Conservation (phyloP, 2,888 invertebrate species). For the Pristionchus arcanus region DNA sequence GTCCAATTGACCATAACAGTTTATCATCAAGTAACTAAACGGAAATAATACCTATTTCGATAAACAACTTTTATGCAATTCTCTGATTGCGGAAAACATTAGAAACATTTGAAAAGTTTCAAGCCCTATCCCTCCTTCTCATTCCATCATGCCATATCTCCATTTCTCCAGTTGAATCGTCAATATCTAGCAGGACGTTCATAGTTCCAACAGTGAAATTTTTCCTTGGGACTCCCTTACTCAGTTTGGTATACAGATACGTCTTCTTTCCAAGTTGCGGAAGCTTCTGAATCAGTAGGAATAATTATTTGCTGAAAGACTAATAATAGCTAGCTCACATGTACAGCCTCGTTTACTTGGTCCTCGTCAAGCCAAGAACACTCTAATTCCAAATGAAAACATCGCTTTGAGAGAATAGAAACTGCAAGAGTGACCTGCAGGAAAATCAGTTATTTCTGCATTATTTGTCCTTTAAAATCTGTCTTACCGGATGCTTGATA, state of each 20-base stretch:
- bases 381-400: background rate
- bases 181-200: background rate
- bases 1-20: background rate
- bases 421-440: background rate
- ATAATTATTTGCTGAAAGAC: too few species aligned
- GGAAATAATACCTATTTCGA: background rate
- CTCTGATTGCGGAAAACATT: background rate
- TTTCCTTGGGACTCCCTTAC: background rate
- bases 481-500: background rate
- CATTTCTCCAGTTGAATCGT: background rate
- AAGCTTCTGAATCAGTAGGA: background rate
- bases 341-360: background rate
- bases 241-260: background rate
- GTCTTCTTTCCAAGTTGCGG: background rate
- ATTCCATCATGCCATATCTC: constrained; percentile 4
- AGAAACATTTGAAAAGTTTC: background rate
- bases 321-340: background rate
- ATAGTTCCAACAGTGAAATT: background rate
- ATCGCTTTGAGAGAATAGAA: background rate
- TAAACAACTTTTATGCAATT: constrained; percentile 18
- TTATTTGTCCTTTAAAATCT: too few species aligned
- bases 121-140: background rate
- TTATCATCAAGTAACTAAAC: background rate
- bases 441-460: too few species aligned
- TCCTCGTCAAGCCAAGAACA: background rate